phyloP scores from a whole-genome alignment of 2,797 vertebrate genomes.

The Erethizon dorsatum region DNA sequence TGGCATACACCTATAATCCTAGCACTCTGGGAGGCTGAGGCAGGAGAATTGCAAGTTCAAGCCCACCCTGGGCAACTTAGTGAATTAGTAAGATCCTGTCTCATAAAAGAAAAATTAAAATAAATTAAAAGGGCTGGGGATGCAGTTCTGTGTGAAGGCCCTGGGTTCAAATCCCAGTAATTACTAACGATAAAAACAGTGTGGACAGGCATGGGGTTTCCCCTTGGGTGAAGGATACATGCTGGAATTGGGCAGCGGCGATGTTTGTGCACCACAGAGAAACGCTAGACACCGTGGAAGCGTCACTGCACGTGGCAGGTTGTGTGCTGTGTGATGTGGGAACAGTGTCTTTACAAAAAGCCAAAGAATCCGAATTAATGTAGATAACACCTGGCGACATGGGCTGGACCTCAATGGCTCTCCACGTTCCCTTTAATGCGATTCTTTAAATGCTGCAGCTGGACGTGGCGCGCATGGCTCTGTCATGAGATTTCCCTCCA shows the following conservation, averaged over 20 bases:
- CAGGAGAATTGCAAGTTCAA: neutral
- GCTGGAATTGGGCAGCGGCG: neutral
- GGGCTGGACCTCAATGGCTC: neutral
- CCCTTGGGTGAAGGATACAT: too few species aligned
- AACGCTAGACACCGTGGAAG: too few species aligned
- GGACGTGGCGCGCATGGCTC: neutral
- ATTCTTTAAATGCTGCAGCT: neutral
- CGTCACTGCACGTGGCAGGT: too few species aligned
- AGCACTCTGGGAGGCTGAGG: neutral
- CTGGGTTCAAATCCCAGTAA: neutral
- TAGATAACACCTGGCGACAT: neutral
- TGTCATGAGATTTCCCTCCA: neutral
- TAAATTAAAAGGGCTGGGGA: neutral
- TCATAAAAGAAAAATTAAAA: neutral
- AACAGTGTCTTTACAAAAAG: too few species aligned
- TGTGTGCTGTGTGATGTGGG: too few species aligned
- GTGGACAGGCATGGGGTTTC: neutral
- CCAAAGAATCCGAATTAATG: too few species aligned
- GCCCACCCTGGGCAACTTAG: neutral
- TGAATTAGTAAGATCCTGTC: neutral
- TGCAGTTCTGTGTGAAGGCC: neutral
- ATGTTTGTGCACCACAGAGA: too few species aligned
- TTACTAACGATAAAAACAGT: neutral
- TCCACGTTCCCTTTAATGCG: neutral
- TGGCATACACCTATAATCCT: neutral